These are phyloP conservation scores for Natator depressus DNA, from an alignment of 2,113 vertebrate species.

Conservation along the genomic window DNA sequence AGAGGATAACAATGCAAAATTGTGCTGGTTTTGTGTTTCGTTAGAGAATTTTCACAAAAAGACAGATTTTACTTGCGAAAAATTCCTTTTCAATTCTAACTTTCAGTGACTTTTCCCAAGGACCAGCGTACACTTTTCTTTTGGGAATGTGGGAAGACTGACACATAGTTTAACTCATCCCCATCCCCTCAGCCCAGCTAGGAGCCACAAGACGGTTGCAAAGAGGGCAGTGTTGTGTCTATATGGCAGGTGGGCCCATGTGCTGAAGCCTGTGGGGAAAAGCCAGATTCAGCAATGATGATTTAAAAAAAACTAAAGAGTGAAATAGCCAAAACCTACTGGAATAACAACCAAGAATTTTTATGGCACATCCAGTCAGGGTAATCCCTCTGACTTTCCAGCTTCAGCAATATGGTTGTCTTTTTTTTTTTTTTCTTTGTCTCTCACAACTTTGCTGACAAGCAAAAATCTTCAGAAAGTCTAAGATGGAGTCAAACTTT, in stretches of 20 bases:
- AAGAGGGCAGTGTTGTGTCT: neutral
- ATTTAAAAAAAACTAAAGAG: neutral
- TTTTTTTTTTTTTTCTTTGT: neutral
- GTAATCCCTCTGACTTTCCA: constrained; percentile 28
- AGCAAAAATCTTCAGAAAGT: constrained; percentile 13
- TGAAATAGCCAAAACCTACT: neutral
- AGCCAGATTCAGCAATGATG: neutral
- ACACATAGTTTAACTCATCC: neutral
- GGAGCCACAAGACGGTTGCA: neutral
- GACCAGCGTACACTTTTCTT: neutral
- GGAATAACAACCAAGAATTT: neutral
- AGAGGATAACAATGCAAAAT: neutral
- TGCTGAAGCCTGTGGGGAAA: neutral
- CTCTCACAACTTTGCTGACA: neutral
- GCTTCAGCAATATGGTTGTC: neutral
- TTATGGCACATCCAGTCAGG: neutral
- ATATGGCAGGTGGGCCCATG: neutral
- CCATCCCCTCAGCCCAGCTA: neutral
- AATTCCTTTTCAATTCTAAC: neutral
- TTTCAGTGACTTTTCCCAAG: neutral
- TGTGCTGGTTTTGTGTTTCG: neutral
- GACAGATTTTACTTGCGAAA: neutral
- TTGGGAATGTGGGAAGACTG: constrained; percentile 13
- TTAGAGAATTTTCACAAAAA: neutral
- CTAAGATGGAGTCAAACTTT: neutral